These are phyloP conservation scores for Pogoniulus pusillus DNA, from an alignment of 2,797 vertebrate species.

Conservation along the genomic window DNA sequence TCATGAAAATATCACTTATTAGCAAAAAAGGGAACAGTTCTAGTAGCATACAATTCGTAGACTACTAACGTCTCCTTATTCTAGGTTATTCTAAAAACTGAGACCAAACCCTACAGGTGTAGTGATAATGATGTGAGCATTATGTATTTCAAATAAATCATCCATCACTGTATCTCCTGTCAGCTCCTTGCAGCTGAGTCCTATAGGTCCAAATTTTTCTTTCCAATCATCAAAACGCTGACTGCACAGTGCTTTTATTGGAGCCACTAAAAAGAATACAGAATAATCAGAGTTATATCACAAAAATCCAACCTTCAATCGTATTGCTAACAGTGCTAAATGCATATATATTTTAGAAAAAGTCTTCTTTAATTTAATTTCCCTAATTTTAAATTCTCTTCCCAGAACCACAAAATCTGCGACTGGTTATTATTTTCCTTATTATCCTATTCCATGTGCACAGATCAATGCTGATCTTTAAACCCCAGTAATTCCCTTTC, in stretches of 20 bases:
- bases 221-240: conserved; percentile 95
- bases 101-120: conserved; percentile 88
- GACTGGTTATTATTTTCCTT: not conserved
- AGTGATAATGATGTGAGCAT: conserved; percentile 94
- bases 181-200: conserved; percentile 93
- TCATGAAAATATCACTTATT: not conserved
- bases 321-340: not conserved
- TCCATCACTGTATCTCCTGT: conserved; percentile 96
- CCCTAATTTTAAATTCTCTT: not conserved
- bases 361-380: not conserved
- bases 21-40: not conserved
- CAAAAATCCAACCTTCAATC: not conserved
- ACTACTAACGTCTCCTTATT: not conserved
- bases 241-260: conserved; percentile 97
- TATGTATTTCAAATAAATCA: conserved; percentile 96
- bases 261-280: conserved; percentile 87
- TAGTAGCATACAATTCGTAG: not conserved
- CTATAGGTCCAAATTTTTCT: conserved; percentile 92
- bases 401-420: not conserved
- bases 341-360: not conserved
- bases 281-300: not conserved
- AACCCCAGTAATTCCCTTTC: not conserved
- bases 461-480: not conserved
- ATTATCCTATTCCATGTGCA: not conserved
- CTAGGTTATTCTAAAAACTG: not conserved